phyloP scores from a whole-genome alignment of 1,140 invertebrate genomes.

The Hypsibius dujardini region DNA sequence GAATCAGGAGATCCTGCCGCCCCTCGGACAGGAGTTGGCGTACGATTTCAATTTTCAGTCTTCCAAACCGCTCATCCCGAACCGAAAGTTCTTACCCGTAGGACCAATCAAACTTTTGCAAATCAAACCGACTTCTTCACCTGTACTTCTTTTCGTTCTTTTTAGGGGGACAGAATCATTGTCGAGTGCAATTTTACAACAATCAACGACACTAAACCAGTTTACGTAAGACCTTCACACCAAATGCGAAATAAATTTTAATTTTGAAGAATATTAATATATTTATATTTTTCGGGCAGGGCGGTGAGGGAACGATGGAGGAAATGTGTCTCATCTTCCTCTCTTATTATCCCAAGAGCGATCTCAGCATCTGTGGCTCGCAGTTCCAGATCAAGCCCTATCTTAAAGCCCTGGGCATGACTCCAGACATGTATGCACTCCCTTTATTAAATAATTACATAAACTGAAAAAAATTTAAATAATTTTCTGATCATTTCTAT shows the following conservation, averaged over 20 bases:
- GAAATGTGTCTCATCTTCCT: constrained; percentile 6
- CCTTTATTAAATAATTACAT: too few species aligned
- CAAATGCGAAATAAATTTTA: background rate
- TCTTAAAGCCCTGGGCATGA: background rate
- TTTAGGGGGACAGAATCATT: background rate
- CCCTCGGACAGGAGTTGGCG: background rate
- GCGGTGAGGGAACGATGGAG: constrained; percentile 9
- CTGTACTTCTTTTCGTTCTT: background rate
- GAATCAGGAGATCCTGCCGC: background rate
- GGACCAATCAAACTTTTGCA: background rate
- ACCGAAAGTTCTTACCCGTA: constrained; percentile 8
- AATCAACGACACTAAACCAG: background rate
- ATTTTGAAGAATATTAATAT: background rate
- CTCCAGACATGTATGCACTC: background rate
- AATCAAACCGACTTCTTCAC: background rate
- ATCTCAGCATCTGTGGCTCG: background rate
- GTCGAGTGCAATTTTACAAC: constrained; percentile 15
- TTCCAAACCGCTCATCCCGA: background rate
- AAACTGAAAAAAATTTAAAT: too few species aligned
- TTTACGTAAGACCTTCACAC: background rate
- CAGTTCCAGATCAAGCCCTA: background rate
- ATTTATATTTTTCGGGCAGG: background rate
- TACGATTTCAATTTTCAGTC: background rate
- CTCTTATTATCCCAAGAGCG: background rate
- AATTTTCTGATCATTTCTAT: too few species aligned